Base-by-base conservation (phyloP, 1,140 invertebrate genomes). In the Nixonia krombeini region DNA sequence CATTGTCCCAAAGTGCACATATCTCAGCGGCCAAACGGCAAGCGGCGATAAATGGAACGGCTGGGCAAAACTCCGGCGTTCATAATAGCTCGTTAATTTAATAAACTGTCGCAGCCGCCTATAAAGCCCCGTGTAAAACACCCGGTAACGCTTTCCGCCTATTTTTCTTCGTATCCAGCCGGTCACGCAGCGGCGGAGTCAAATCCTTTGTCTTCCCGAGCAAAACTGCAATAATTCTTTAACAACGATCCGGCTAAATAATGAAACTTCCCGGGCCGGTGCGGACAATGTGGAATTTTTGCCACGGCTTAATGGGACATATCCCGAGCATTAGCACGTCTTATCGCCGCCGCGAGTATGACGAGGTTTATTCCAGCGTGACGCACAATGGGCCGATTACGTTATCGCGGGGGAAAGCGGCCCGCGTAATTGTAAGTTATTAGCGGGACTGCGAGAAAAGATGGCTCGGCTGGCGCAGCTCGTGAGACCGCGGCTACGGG, bases 401-500 rank as follows among this genome's bases (percentile, higher is more conserved):
- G 62, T 68, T 62, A 68, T 62, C 58, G 52, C 49, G 18, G 57
- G 6, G 57, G 52, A 68, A 68, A 62, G 58, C 49, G 52, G 52
- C 35, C n/a, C 33, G 57, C 58, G 57, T 68, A 68, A 69, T 69
- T 69, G 66, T 63, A 59, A 69, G 50, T 63, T 69, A 63, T 63
- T 63, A 44, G 10, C 12, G 26, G 33, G 31, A 46, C 17, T 38
- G 35, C 57, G 50, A 47, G 47, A 68, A 61, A 49, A 26, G 57
- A 62, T 62, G 53, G 42, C 55, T n/a, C n/a, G n/a, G n/a, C n/a
- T n/a, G n/a, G n/a, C n/a, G n/a, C n/a, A n/a, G 4, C 10, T n/a
- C 41, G 13, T 21, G 21, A 3, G 6, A 21, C 6, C 6, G 2
- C 2, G 6, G 21, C 21, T 21, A 2, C 21, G 6, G 21, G 21